A percentile compares a stretch with the other conserved stretches of the same genome.
Conservation (phyloP, 2,113 vertebrate species). For the Malurus cyaneus region DNA sequence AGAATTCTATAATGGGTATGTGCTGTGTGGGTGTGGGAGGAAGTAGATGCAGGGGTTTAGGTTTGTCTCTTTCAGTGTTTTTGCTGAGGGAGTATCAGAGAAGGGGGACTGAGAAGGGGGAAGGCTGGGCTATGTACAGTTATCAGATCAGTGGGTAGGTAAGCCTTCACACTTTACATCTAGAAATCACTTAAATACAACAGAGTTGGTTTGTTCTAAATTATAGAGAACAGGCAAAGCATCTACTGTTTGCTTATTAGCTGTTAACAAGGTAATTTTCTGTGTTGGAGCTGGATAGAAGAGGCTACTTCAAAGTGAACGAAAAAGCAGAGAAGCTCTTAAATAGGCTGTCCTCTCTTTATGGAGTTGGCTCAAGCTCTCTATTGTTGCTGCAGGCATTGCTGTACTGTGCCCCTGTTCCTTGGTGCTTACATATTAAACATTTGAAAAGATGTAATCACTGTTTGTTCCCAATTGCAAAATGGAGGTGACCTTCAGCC, state of each 20-base stretch:
- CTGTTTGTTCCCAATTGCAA: not conserved
- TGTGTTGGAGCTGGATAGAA: not conserved
- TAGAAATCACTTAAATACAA: not conserved
- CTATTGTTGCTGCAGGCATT: not conserved
- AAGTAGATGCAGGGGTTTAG: not conserved
- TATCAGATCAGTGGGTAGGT: not conserved
- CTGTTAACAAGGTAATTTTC: not conserved
- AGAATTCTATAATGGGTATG: slow-evolving; percentile 47
- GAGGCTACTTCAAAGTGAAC: not conserved
- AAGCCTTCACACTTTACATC: not conserved
- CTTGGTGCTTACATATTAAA: slow-evolving; percentile 8
- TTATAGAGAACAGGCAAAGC: not conserved
- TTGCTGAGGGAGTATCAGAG: not conserved
- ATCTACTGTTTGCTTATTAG: not conserved
- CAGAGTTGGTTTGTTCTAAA: not conserved
- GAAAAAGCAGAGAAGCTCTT: not conserved
- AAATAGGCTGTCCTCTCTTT: not conserved
- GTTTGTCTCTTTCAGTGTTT: not conserved
- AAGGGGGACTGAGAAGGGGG: not conserved
- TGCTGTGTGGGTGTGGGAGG: not conserved
- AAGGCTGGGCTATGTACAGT: not conserved
- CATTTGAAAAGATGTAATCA: not conserved
- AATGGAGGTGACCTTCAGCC: not conserved
- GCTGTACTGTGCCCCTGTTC: not conserved
- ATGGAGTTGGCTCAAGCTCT: not conserved